Base-by-base conservation (phyloP, 2,797 vertebrate genomes). In the Peromyscus melanophrys region DNA sequence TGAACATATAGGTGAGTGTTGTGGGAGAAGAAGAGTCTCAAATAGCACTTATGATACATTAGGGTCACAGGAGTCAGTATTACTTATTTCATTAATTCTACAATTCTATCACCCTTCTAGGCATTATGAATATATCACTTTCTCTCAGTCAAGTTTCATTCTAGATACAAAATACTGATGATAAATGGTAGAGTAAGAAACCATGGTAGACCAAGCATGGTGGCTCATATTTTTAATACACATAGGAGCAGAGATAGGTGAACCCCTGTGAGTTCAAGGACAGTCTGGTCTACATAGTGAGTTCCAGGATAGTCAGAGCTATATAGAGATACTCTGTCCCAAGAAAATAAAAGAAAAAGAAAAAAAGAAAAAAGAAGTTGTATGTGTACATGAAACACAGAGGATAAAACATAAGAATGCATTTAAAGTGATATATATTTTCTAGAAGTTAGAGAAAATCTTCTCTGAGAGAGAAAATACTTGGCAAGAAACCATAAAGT, bases 171-270 rank as follows among this genome's bases (percentile, higher is more conserved):
- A 55, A 37, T 43, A 37, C 13, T 0, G 2, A 83, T 1, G 46
- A 40, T n/a, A 90, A 73, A 6, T n/a, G 19, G 3, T 27, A 63
- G 71, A 69, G 27, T 78, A 94, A 85, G 59, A 94, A 96, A 73
- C 4, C 10, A 82, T 19, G 23, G 57, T 63, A 85, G 61, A 29
- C 1, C 29, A 17, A 46, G 59, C 40, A 65, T 13, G 10, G 40
- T 34, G 19, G 5, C 29, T 85, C 19, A 34, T 17, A 65, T 4
- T 49, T 46, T 23, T 67, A 63, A 49, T 67, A 3, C 4, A 11
- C 14, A 19, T 85, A 46, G 61, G 61, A 17, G 17, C 17, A 46
- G 11, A 34, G 40, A 5, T 49, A 65, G 61, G 6, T 34, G 17
- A 12, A 25, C 29, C 0, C 31, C 17, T 49, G 3, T 46, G 40